Evolutionary conservation across 1,140 invertebrate species (phyloP).

Genomic region (Heliothis subflexa): DNA sequence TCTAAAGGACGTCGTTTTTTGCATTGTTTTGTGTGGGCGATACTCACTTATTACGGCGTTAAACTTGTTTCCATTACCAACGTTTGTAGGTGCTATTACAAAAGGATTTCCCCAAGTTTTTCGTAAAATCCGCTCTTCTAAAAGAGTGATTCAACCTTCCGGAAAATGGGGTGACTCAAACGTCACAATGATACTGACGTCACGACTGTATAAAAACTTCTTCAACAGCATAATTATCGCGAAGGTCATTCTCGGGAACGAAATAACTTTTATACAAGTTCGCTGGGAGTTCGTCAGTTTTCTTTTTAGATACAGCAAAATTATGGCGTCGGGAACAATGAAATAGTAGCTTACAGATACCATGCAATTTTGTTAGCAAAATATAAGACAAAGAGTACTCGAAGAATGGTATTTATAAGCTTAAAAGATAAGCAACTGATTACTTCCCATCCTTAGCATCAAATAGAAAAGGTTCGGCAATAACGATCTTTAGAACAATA

Average conservation of each 20-base stretch:
- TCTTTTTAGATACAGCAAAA: neutral
- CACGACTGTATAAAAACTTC: slow-evolving; percentile 14
- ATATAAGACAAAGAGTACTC: too few relatives aligned
- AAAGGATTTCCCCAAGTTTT: neutral
- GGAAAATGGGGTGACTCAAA: slow-evolving; percentile 23
- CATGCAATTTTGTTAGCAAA: too few relatives aligned
- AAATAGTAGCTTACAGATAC: too few relatives aligned
- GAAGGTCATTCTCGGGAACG: slow-evolving; percentile 1
- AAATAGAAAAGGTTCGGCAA: slow-evolving; percentile 19
- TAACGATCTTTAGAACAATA: slow-evolving; percentile 23
- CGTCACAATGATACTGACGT: slow-evolving; percentile 7
- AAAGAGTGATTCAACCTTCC: slow-evolving; percentile 12
- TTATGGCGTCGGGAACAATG: neutral
- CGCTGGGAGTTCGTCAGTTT: neutral
- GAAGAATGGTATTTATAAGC: slow-evolving; percentile 5
- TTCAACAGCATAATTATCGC: slow-evolving; percentile 10
- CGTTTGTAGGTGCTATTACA: neutral
- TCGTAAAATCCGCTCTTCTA: neutral
- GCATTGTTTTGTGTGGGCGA: too few relatives aligned
- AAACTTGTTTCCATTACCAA: too few relatives aligned
- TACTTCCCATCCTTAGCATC: slow-evolving; percentile 3
- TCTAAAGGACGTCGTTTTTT: too few relatives aligned
- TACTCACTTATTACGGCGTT: too few relatives aligned
- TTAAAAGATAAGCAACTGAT: slow-evolving; percentile 6
- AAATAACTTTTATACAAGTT: slow-evolving; percentile 5